Conservation (phyloP, 2,113 vertebrate genomes). For the Amphiprion ocellaris region DNA sequence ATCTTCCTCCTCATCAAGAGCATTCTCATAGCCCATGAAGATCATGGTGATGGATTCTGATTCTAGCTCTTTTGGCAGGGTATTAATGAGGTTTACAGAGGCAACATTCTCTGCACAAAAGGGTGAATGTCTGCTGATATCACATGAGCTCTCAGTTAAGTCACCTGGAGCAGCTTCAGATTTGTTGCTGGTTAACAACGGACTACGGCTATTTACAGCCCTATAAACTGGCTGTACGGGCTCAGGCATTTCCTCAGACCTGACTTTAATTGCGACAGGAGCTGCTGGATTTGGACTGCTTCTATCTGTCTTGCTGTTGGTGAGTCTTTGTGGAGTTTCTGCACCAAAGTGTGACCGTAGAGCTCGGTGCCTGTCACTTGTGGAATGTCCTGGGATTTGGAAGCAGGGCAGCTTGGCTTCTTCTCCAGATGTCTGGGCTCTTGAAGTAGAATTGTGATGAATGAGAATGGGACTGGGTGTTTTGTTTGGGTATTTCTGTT, state of each 20-base stretch:
- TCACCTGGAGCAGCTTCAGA: conserved; percentile 31
- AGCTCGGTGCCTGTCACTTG: background rate
- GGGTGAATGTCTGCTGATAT: conserved; percentile 37
- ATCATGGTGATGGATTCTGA: conserved; percentile 92
- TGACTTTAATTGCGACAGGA: conserved; percentile 55
- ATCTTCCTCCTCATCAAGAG: conserved; percentile 86
- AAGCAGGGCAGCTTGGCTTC: background rate
- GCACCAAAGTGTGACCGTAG: conserved; percentile 3
- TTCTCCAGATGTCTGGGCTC: background rate
- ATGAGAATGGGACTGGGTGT: conserved; percentile 13
- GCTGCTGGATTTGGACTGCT: conserved; percentile 26
- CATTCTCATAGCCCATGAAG: conserved; percentile 96
- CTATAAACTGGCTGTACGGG: conserved; percentile 23
- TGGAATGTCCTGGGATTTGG: conserved; percentile 38
- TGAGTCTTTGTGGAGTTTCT: conserved; percentile 8
- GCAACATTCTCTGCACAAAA: conserved; percentile 72
- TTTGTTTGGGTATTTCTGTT: background rate
- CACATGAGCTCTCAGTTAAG: conserved; percentile 43
- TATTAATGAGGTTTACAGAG: conserved; percentile 79
- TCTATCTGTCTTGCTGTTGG: background rate
- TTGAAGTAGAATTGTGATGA: conserved; percentile 9
- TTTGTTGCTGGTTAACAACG: background rate
- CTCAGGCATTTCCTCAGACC: conserved; percentile 44
- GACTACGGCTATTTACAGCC: background rate
- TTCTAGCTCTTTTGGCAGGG: conserved; percentile 80